Percentiles rank a stretch among this genome's conserved stretches.
Evolutionary conservation across 2,888 invertebrate species (phyloP).

Genomic region (Zaprionus bogoriensis): DNA sequence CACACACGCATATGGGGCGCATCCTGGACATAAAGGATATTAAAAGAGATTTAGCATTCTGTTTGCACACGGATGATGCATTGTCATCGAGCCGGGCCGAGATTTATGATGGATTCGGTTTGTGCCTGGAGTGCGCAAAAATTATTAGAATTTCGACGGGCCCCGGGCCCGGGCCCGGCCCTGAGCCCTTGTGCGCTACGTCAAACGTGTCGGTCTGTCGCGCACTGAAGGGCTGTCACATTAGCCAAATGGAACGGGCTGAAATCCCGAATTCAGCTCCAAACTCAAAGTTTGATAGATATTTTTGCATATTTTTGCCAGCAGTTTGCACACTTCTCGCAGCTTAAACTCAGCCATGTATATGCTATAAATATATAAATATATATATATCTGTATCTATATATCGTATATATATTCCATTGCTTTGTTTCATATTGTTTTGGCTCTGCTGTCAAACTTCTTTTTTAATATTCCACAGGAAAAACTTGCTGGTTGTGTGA

Average conservation of each 20-base stretch:
- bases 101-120: conserved; percentile 80
- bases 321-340: no score
- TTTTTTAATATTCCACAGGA: conserved; percentile 4
- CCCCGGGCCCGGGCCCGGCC: background rate
- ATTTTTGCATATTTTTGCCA: background rate
- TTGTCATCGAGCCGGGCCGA: conserved; percentile 81
- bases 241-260: conserved; percentile 4
- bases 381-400: no score
- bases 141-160: conserved; percentile 67
- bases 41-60: conserved; percentile 79
- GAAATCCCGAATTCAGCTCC: no score
- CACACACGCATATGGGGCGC: conserved; percentile 72
- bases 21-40: conserved; percentile 78
- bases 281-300: background rate
- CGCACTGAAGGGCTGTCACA: conserved; percentile 12
- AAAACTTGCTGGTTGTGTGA: conserved; percentile 27
- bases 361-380: no score
- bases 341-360: conserved; percentile 5
- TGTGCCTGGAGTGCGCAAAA: conserved; percentile 77
- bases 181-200: background rate
- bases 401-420: background rate
- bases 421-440: background rate
- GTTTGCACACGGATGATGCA: conserved; percentile 82
- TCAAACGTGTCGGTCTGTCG: background rate
- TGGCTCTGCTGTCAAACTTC: background rate